Evolutionary conservation across 2,113 vertebrate species (phyloP).

Genomic region (Xenopus borealis): DNA sequence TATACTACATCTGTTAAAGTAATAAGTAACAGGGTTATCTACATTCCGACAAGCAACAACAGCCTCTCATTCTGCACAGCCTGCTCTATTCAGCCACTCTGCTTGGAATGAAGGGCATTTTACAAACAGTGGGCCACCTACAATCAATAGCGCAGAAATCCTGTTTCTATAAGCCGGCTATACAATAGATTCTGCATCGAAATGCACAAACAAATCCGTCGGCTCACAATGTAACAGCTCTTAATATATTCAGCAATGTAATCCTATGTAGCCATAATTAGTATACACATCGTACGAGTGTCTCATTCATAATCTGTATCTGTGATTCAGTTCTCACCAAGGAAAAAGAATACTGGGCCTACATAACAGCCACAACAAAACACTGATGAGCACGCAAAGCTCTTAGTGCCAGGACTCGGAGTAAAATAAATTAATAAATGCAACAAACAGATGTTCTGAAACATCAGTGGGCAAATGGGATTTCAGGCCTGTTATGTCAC

Average conservation of each 20-base stretch:
- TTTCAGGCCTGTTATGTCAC: slow-evolving; percentile 1
- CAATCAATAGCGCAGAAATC: neutral
- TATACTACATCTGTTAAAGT: slow-evolving; percentile 40
- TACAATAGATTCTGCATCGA: no score
- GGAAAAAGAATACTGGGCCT: neutral
- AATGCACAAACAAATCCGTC: no score
- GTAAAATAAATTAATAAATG: slow-evolving; percentile 9
- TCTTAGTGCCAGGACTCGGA: neutral
- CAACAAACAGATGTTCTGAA: slow-evolving; percentile 26
- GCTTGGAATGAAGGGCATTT: slow-evolving; percentile 6
- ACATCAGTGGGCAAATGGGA: slow-evolving; percentile 29
- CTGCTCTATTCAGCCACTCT: neutral
- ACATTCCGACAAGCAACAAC: slow-evolving; percentile 26
- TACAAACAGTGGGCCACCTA: neutral
- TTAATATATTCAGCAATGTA: no score
- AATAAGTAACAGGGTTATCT: slow-evolving; percentile 24
- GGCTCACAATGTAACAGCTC: no score
- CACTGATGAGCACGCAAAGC: slow-evolving; percentile 16
- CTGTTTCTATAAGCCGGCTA: no score
- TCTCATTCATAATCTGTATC: neutral
- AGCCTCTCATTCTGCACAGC: neutral
- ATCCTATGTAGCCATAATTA: no score
- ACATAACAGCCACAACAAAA: slow-evolving; percentile 30
- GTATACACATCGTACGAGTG: no score
- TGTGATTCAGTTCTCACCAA: neutral